Evolutionary conservation across 2,888 invertebrate genomes (phyloP).

Genomic region (Galeopsomyia nigrocyanea): DNA sequence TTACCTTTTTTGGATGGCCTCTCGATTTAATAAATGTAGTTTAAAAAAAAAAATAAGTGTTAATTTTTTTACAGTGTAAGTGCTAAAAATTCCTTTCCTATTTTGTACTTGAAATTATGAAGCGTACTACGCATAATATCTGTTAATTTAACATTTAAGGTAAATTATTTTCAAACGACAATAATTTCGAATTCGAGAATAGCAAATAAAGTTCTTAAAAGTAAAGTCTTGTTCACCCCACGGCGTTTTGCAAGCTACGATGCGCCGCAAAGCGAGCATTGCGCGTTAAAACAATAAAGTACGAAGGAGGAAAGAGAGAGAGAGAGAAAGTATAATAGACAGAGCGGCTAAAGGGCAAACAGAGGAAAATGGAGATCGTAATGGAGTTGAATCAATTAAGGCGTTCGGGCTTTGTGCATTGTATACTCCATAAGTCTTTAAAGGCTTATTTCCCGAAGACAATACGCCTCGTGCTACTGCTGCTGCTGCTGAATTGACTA

Average conservation of each 20-base stretch:
- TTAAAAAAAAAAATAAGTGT: no score
- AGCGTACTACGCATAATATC: no score
- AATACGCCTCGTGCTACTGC: no score
- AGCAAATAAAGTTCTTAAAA: neutral
- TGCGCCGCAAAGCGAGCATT: neutral
- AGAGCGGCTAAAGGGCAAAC: neutral
- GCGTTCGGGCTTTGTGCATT: conserved; percentile 34
- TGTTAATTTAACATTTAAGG: no score
- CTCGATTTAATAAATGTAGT: no score
- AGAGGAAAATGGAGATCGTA: neutral
- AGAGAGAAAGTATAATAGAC: no score
- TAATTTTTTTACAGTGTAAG: no score
- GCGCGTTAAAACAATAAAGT: conserved; percentile 30
- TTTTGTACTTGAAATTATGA: no score
- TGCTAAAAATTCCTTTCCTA: no score
- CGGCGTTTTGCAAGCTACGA: neutral
- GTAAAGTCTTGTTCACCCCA: conserved; percentile 5
- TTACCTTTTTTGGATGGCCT: no score
- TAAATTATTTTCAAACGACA: no score
- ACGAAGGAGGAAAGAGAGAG: conserved; percentile 10
- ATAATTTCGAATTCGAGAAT: no score
- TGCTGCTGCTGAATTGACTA: conserved; percentile 12
- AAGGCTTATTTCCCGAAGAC: conserved; percentile 14
- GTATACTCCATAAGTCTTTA: conserved; percentile 11
- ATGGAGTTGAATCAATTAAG: conserved; percentile 36